Percentiles rank a stretch among this genome's conserved stretches.
Conservation (phyloP, 30 jellyfish, hydroid and myxozoan species). For the Turritopsis rubra region DNA sequence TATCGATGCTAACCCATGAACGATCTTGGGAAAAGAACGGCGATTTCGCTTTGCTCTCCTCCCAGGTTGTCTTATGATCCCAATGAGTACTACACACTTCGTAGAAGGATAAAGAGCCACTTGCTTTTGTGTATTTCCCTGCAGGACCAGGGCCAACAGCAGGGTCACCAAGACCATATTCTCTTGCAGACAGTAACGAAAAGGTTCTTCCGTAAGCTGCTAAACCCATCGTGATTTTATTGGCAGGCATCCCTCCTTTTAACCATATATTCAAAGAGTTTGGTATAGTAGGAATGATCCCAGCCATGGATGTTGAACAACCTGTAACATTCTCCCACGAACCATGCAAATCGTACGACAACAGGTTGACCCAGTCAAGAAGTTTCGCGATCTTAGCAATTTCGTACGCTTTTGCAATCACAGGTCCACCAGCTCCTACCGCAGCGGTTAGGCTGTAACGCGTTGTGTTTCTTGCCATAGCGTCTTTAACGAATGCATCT, state of each 20-base stretch:
- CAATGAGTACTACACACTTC: slow-evolving; percentile 65
- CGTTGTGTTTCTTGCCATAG: slow-evolving; percentile 26
- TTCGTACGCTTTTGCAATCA: slow-evolving; percentile 82
- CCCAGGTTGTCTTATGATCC: slow-evolving; percentile 44
- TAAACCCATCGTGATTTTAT: slow-evolving; percentile 71
- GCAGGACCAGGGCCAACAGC: slow-evolving; percentile 69
- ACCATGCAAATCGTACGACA: slow-evolving; percentile 95
- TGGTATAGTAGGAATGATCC: slow-evolving; percentile 52
- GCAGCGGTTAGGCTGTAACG: slow-evolving; percentile 75
- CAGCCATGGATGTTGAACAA: slow-evolving; percentile 64
- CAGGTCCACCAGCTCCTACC: slow-evolving; percentile 85
- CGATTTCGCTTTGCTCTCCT: slow-evolving; percentile 61
- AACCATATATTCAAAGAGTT: slow-evolving; percentile 73
- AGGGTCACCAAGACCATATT: slow-evolving; percentile 83
- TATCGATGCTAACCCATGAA: slow-evolving; percentile 81
- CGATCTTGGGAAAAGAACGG: slow-evolving; percentile 75
- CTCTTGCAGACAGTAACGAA: slow-evolving; percentile 37
- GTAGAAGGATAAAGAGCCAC: slow-evolving; percentile 69
- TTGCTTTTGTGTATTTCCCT: slow-evolving; percentile 72
- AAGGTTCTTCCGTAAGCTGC: slow-evolving; percentile 89
- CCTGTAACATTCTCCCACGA: slow-evolving; percentile 94
- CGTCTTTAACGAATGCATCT: slow-evolving; percentile 65
- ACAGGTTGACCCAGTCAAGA: slow-evolving; percentile 76
- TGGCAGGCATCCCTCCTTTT: slow-evolving; percentile 82
- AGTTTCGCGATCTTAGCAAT: slow-evolving; percentile 45